These are phyloP conservation scores for Pachyseris speciosa DNA, from an alignment of 64 coral and sea anemone genomes.

Conservation along the genomic window DNA sequence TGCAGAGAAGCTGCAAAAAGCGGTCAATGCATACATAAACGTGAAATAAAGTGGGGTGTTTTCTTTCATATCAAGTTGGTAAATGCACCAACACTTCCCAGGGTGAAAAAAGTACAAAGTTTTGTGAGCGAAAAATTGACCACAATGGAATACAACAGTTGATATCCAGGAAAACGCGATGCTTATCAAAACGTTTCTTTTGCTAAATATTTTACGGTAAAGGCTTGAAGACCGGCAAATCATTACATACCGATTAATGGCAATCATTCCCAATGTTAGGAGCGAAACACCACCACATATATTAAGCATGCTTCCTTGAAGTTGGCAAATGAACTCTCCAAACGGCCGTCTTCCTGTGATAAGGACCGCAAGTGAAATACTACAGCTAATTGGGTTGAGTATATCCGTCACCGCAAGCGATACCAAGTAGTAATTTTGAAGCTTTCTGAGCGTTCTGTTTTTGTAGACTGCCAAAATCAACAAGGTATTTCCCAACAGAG, in stretches of 20 bases:
- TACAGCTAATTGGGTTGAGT: neutral
- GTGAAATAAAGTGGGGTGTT: neutral
- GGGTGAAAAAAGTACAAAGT: neutral
- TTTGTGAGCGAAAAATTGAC: neutral
- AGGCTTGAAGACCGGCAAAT: neutral
- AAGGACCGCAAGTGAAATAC: neutral
- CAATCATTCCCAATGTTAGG: neutral
- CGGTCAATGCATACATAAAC: neutral
- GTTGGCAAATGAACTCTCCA: constrained; percentile 6
- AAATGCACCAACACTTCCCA: neutral
- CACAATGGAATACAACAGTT: neutral
- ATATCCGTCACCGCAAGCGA: constrained; percentile 16
- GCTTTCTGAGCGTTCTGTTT: neutral
- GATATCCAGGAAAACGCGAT: neutral
- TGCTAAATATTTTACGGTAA: constrained; percentile 18
- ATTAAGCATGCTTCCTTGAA: neutral
- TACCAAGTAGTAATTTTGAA: neutral
- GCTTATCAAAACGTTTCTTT: neutral
- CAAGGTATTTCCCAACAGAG: neutral
- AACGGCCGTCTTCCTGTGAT: neutral
- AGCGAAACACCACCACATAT: neutral
- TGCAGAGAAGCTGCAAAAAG: neutral
- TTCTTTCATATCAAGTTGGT: neutral
- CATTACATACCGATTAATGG: constrained; percentile 3
- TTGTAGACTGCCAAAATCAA: neutral